Percentiles rank a stretch among this genome's conserved stretches.
phyloP scores from a whole-genome alignment of 1,140 invertebrate genomes.

The Drosophila neocordata region DNA sequence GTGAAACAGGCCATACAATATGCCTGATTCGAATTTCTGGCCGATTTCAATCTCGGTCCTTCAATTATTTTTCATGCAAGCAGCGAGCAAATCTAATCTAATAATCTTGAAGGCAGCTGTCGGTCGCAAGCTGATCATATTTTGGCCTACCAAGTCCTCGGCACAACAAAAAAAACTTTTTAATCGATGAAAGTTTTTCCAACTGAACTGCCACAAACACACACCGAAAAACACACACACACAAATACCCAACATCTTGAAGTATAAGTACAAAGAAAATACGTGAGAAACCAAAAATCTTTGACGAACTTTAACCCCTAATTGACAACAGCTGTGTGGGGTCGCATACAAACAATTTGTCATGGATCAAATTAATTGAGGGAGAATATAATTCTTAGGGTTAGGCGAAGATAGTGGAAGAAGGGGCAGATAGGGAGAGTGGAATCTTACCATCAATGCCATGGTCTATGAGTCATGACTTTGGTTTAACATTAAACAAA shows the following conservation, averaged over 20 bases:
- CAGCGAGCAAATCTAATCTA: slow-evolving; percentile 60
- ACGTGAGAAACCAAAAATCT: slow-evolving; percentile 47
- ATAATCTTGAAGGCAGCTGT: slow-evolving; percentile 58
- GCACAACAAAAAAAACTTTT: slow-evolving; percentile 46
- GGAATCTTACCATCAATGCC: not conserved
- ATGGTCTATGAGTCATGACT: slow-evolving; percentile 1
- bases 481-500: slow-evolving; percentile 14
- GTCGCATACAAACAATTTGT: slow-evolving; percentile 37
- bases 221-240: not conserved
- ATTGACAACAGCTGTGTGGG: slow-evolving; percentile 57
- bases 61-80: slow-evolving; percentile 63
- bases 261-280: slow-evolving; percentile 25
- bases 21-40: slow-evolving; percentile 34
- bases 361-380: slow-evolving; percentile 28
- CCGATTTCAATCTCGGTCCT: slow-evolving; percentile 47
- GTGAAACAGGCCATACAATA: slow-evolving; percentile 45
- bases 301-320: slow-evolving; percentile 52
- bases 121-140: slow-evolving; percentile 64
- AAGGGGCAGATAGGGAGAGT: not conserved
- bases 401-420: not conserved
- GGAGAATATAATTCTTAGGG: not conserved
- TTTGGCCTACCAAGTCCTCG: slow-evolving; percentile 27
- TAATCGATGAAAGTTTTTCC: slow-evolving; percentile 72
- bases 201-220: not conserved
- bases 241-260: not conserved